These are phyloP conservation scores for Lamprologus ornatipinnis DNA, from an alignment of 2,113 vertebrate species.

Conservation along the genomic window DNA sequence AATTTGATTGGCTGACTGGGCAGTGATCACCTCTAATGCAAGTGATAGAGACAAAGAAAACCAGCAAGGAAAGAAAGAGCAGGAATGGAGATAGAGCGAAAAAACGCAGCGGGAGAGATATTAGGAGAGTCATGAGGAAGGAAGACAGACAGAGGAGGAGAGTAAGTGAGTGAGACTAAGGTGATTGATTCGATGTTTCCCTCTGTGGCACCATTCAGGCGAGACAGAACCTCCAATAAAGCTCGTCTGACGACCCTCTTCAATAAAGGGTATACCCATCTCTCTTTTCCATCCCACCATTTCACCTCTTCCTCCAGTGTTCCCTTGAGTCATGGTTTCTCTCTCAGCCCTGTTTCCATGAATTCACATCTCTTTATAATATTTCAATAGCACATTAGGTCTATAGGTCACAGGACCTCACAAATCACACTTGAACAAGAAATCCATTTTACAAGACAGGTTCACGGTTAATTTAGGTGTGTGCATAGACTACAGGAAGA, in stretches of 20 bases:
- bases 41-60: constrained; percentile 1
- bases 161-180: constrained; percentile 54
- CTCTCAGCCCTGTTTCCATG: constrained; percentile 14
- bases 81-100: background rate
- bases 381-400: constrained; percentile 44
- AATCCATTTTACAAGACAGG: constrained; percentile 7
- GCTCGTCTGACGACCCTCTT: constrained; percentile 65
- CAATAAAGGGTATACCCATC: constrained; percentile 59
- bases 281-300: constrained; percentile 28
- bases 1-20: constrained; percentile 65
- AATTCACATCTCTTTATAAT: constrained; percentile 29
- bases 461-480: constrained; percentile 19
- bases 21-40: constrained; percentile 41
- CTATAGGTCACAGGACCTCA: constrained; percentile 22
- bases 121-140: constrained; percentile 37
- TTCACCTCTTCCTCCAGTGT: constrained; percentile 29
- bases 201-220: constrained; percentile 66
- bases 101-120: constrained; percentile 6
- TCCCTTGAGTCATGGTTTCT: constrained; percentile 15
- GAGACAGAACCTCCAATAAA: constrained; percentile 70
- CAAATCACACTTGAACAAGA: constrained; percentile 26
- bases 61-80: background rate
- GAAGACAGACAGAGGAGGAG: constrained; percentile 33
- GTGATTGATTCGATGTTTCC: constrained; percentile 66
- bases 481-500: background rate